Conservation (phyloP, 2,113 vertebrate species). For the human (Homo sapiens) region DNA sequence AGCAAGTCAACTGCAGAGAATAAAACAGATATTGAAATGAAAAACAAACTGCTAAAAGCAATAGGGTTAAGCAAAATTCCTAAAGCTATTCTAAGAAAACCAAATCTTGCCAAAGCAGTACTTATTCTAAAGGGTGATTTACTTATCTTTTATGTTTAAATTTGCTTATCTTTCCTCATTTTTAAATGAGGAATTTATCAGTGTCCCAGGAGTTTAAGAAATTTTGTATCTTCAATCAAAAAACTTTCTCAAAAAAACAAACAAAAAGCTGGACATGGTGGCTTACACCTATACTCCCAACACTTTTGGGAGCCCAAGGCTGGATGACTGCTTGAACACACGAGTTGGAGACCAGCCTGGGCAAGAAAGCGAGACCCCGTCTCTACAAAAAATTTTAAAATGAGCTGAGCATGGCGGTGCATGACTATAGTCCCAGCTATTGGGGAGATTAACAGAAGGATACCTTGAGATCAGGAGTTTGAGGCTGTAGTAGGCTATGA, state of each 20-base stretch:
- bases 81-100: slow-evolving; percentile 1
- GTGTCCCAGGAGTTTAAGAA: not conserved
- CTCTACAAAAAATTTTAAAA: not conserved
- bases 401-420: not conserved
- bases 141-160: not conserved
- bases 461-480: not conserved
- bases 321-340: not conserved
- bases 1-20: slow-evolving; percentile 91
- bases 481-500: not conserved
- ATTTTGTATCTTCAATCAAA: not conserved
- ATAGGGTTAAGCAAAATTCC: not conserved
- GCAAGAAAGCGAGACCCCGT: not conserved
- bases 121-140: not conserved
- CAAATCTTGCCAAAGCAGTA: not conserved
- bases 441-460: not conserved
- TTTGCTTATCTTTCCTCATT: not conserved
- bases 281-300: not conserved
- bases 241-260: not conserved
- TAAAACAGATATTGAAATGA: not conserved
- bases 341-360: not conserved
- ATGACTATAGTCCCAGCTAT: not conserved
- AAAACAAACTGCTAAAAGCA: not conserved
- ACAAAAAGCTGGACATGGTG: not conserved
- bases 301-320: not conserved
- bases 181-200: not conserved